Evolutionary conservation across 1,140 invertebrate genomes (phyloP), one percentile per base, ranked within the genome.

Genomic region (Drosophila eugracilis): DNA sequence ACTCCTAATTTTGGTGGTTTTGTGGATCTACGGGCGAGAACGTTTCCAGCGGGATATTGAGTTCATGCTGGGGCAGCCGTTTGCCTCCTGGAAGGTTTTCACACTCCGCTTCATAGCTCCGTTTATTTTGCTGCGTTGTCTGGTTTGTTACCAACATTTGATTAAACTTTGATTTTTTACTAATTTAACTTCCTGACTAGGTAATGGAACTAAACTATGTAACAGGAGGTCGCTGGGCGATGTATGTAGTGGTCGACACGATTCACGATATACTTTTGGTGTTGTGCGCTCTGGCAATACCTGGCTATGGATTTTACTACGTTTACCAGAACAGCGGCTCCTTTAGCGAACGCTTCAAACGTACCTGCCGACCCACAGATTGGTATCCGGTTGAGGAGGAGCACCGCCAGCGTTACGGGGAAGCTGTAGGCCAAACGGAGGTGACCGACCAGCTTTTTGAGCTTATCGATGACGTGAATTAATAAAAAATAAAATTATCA

Each of bases 1-100:
- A 26, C 86, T 95, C 21, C 95, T 97, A 90, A 92, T 95, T 1
- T 78, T 96, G 24, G 94, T 94, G 1, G 93, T 96, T 5, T 93
- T 94, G 4, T 97, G 96, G 94, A 94, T 95, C 14, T 97, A 97
- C 84, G 96, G 96, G 90, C 93, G 93, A n/a, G 92, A 94, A n/a
- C 94, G 95, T 52, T 95, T 97, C 59, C 93, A 94, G 37, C 91
- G 93, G 34, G 96, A 97, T 77, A 93, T 97, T 1, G 93, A 96
- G 85, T 95, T 96, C 73, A 97, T 97, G 96, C 93, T 96, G 12
- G 94, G 95, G 3, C 92, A 94, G 63, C 94, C 94, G 32, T 93
- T 97, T 5, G 93, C 72, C 14, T 88, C 85, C 0, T 91, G 90
- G 90, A 90, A 80, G 52, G 32, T 91, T 3, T 81, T 79, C 28